phyloP scores from a whole-genome alignment of 1,140 invertebrate species.

The Zaprionus taronus region DNA sequence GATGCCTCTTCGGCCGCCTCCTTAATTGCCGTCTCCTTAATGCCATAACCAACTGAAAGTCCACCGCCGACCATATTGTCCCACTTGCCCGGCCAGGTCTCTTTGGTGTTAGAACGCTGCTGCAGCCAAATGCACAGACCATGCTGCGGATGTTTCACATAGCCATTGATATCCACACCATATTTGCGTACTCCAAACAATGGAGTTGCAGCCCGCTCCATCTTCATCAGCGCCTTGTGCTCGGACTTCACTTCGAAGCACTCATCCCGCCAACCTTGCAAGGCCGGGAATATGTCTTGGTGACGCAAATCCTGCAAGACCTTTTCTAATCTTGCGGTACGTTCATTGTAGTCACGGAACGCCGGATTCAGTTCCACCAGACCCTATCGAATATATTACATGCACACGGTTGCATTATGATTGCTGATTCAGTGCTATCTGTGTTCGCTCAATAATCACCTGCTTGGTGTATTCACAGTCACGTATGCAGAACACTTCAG shows the following conservation, averaged over 20 bases:
- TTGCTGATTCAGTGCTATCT: background rate
- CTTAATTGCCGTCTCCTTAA: slow-evolving; percentile 95
- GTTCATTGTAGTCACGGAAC: slow-evolving; percentile 92
- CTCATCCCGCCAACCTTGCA: slow-evolving; percentile 96
- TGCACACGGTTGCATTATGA: background rate
- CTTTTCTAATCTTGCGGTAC: slow-evolving; percentile 91
- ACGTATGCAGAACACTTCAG: slow-evolving; percentile 88
- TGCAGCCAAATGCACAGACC: slow-evolving; percentile 97
- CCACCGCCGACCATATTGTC: slow-evolving; percentile 98
- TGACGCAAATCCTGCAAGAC: slow-evolving; percentile 90
- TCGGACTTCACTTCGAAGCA: slow-evolving; percentile 93
- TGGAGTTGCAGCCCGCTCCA: slow-evolving; percentile 96
- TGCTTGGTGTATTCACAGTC: slow-evolving; percentile 79
- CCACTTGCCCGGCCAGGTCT: slow-evolving; percentile 97
- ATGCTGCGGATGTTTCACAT: slow-evolving; percentile 92
- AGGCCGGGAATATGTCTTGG: slow-evolving; percentile 86
- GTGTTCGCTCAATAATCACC: slow-evolving; percentile 46
- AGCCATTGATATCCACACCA: slow-evolving; percentile 97
- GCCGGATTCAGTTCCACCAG: slow-evolving; percentile 92
- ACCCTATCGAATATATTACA: slow-evolving; percentile 50
- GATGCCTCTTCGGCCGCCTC: slow-evolving; percentile 97
- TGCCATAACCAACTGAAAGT: slow-evolving; percentile 93
- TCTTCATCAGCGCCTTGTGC: slow-evolving; percentile 90
- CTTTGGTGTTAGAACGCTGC: slow-evolving; percentile 94
- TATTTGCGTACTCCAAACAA: slow-evolving; percentile 97